Evolutionary conservation across 1,140 invertebrate species (phyloP).

Genomic region (Penaeus chinensis): DNA sequence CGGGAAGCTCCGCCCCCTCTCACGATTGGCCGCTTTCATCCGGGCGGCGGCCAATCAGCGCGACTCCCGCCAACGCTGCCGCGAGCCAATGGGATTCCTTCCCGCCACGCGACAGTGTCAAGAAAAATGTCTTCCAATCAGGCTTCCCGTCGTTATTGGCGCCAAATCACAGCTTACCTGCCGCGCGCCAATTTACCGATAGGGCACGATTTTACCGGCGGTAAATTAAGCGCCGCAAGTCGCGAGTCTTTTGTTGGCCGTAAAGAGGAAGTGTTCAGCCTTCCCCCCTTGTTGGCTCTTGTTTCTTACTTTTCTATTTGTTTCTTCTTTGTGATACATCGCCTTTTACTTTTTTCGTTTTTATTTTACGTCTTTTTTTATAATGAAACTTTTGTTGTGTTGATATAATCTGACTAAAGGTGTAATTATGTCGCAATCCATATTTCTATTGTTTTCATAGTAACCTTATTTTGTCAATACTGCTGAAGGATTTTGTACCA

Average conservation of each 20-base stretch:
- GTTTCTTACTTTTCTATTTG: not conserved
- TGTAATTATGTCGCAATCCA: too few relatives aligned
- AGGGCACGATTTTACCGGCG: slow-evolving; percentile 55
- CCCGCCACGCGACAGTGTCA: slow-evolving; percentile 51
- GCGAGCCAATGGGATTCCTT: slow-evolving; percentile 47
- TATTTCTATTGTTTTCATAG: too few relatives aligned
- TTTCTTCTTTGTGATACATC: not conserved
- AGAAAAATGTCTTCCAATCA: slow-evolving; percentile 62
- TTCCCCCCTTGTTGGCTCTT: not conserved
- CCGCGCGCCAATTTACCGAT: slow-evolving; percentile 56
- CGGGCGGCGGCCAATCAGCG: slow-evolving; percentile 39
- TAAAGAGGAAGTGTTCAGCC: not conserved
- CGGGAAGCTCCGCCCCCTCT: slow-evolving; percentile 37
- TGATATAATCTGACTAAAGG: too few relatives aligned
- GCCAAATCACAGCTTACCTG: slow-evolving; percentile 61
- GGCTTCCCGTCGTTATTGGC: slow-evolving; percentile 59
- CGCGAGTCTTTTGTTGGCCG: slow-evolving; percentile 6
- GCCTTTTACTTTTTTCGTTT: too few relatives aligned
- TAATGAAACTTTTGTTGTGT: too few relatives aligned
- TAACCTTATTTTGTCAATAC: too few relatives aligned
- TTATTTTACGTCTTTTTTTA: too few relatives aligned
- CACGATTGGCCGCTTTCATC: slow-evolving; percentile 35
- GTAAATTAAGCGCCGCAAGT: slow-evolving; percentile 45
- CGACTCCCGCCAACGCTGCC: slow-evolving; percentile 55
- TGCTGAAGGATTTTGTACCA: too few relatives aligned